These are phyloP conservation scores for Dysdera silvatica DNA, from an alignment of 1,140 invertebrate species.

Conservation along the genomic window DNA sequence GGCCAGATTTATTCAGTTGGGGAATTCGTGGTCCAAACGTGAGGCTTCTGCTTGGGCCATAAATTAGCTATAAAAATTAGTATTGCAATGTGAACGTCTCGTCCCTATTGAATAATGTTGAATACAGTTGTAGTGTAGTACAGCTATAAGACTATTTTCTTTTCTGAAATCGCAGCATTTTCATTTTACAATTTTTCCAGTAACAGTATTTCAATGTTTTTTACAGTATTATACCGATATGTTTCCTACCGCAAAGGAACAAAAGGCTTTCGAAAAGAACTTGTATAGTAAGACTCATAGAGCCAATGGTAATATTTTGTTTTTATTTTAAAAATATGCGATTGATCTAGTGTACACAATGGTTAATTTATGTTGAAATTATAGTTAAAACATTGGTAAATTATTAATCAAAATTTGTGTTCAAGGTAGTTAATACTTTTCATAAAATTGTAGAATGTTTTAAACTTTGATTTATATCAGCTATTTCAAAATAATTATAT, in stretches of 20 bases:
- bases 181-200: not conserved
- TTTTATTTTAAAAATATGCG: no score
- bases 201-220: not conserved
- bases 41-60: no score
- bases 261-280: slow-evolving; percentile 95
- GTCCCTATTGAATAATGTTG: no score
- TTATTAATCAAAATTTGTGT: not conserved
- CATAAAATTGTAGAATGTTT: not conserved
- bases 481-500: not conserved
- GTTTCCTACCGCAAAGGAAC: slow-evolving; percentile 85
- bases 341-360: slow-evolving; percentile 1
- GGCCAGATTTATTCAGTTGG: no score
- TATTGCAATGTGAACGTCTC: no score
- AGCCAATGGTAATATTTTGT: slow-evolving; percentile 52
- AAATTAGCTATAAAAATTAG: no score
- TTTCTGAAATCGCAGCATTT: not conserved
- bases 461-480: not conserved
- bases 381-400: not conserved
- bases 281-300: slow-evolving; percentile 94
- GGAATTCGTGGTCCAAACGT: no score
- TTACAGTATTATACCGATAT: slow-evolving; percentile 82
- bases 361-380: not conserved
- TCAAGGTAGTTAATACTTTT: not conserved
- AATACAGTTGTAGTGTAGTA: no score
- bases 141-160: not conserved